Conservation (phyloP, 2,797 vertebrate genomes). For the Trematomus bernacchii region DNA sequence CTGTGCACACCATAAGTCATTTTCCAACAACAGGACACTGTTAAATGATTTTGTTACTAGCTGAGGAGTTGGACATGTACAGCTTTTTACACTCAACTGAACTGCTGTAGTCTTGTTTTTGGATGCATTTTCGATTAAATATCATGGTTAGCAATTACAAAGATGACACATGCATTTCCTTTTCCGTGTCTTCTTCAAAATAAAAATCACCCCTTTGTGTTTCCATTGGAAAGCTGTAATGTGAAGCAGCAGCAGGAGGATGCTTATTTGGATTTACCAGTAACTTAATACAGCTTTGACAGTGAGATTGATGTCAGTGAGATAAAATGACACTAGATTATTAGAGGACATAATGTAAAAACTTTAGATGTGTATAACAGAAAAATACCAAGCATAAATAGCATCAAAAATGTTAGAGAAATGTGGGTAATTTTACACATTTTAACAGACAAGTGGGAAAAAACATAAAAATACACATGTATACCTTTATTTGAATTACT, state of each 20-base stretch:
- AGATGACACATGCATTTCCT: neutral
- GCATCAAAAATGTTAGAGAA: neutral
- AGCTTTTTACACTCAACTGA: neutral
- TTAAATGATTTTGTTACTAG: neutral
- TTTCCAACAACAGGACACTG: constrained; percentile 11
- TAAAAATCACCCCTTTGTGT: neutral
- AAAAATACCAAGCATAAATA: neutral
- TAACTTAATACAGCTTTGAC: neutral
- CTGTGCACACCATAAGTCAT: neutral
- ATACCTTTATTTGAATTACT: too few relatives aligned
- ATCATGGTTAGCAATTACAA: neutral
- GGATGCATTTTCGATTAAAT: neutral
- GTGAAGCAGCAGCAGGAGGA: neutral
- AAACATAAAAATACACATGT: too few relatives aligned
- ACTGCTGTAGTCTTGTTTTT: neutral
- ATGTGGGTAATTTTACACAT: too few relatives aligned
- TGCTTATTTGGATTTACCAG: neutral
- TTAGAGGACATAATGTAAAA: neutral
- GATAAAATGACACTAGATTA: neutral
- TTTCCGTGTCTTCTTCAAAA: neutral
- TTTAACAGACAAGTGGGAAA: too few relatives aligned
- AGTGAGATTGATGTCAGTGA: neutral
- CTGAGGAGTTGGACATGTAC: neutral
- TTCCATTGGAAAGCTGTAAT: neutral
- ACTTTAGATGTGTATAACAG: neutral